Evolutionary conservation across 2,113 vertebrate genomes (phyloP).

Genomic region (Myiozetetes cayanensis): DNA sequence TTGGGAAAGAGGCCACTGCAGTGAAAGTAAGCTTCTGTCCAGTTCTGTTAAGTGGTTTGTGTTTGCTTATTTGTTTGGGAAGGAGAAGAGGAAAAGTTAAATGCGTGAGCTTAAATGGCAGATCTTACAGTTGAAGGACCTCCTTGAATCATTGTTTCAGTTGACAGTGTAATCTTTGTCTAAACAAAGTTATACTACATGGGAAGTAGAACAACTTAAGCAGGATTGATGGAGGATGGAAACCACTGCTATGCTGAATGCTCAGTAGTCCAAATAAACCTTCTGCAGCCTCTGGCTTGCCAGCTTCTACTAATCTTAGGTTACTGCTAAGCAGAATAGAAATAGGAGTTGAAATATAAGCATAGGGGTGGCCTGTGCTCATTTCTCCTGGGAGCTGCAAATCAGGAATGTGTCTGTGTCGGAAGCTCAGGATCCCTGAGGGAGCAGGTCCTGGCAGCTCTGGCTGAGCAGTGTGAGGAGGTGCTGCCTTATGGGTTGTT

Average conservation of each 20-base stretch:
- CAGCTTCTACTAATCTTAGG: background rate
- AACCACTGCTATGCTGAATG: background rate
- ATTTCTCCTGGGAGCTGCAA: background rate
- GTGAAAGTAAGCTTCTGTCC: background rate
- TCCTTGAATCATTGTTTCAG: background rate
- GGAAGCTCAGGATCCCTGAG: background rate
- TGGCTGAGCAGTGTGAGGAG: background rate
- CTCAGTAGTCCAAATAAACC: background rate
- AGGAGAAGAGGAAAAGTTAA: background rate
- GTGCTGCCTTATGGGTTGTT: background rate
- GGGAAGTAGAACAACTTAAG: background rate
- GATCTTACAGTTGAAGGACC: background rate
- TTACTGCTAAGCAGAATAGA: background rate
- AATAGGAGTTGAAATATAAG: background rate
- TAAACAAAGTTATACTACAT: background rate
- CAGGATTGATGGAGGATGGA: background rate
- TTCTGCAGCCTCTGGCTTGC: background rate
- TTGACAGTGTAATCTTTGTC: background rate
- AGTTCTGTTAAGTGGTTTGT: background rate
- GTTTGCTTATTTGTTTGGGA: background rate
- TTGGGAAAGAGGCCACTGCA: background rate
- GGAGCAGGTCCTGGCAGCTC: background rate
- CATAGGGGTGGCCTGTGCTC: background rate
- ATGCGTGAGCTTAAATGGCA: background rate
- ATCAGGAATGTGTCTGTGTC: accelerated